These are phyloP conservation scores for Triops longicaudatus DNA, from an alignment of 1,140 invertebrate genomes.

Conservation along the genomic window DNA sequence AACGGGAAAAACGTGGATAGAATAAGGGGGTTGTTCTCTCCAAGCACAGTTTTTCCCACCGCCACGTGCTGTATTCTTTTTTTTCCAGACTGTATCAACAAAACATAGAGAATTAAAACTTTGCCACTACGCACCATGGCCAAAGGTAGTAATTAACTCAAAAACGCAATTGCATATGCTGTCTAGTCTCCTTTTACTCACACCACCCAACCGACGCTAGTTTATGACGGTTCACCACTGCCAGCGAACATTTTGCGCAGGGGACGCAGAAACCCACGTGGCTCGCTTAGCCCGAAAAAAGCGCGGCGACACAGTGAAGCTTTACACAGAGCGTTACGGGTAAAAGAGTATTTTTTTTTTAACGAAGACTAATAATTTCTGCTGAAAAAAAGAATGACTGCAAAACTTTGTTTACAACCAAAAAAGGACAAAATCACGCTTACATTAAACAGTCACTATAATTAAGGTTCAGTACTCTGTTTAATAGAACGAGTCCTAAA, in stretches of 20 bases:
- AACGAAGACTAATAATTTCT: no score
- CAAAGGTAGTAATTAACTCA: background rate
- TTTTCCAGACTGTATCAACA: background rate
- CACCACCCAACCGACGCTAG: background rate
- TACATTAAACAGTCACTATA: no score
- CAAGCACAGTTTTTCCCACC: background rate
- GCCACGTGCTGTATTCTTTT: constrained; percentile 1
- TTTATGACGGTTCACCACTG: background rate
- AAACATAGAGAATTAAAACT: background rate
- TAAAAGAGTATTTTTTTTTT: no score
- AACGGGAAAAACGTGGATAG: background rate
- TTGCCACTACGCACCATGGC: background rate
- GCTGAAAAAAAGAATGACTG: no score
- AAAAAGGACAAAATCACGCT: no score
- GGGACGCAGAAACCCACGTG: background rate
- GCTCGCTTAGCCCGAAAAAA: background rate
- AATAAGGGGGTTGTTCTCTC: background rate
- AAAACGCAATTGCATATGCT: constrained; percentile 12
- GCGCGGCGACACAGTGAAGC: no score
- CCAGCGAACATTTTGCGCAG: no score
- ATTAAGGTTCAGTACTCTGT: no score
- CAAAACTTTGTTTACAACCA: no score
- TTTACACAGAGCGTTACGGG: no score
- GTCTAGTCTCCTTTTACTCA: background rate
- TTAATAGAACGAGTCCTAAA: no score